phyloP scores from a whole-genome alignment of 2,888 invertebrate genomes.

The Drosophila lutescens region DNA sequence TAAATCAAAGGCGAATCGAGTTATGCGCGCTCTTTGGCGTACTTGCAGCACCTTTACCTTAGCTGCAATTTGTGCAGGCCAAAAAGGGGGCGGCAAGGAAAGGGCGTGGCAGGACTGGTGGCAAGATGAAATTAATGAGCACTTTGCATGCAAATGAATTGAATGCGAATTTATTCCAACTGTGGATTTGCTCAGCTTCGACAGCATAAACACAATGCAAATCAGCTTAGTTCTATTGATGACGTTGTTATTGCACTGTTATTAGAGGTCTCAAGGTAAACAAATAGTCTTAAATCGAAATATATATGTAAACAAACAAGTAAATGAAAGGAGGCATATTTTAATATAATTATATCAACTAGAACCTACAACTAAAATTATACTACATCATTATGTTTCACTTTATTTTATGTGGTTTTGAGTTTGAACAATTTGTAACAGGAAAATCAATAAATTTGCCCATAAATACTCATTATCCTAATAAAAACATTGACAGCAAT shows the following conservation, averaged over 20 bases:
- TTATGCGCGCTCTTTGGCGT: conserved; percentile 67
- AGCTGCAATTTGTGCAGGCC: conserved; percentile 27
- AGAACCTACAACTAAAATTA: too few species aligned
- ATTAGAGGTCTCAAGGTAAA: background rate
- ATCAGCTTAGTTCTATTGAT: background rate
- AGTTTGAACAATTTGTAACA: too few species aligned
- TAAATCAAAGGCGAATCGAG: conserved; percentile 75
- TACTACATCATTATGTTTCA: too few species aligned
- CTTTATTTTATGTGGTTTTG: too few species aligned
- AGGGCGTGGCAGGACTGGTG: conserved; percentile 1
- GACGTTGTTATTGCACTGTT: background rate
- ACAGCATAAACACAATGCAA: conserved; percentile 4
- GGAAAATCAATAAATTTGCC: too few species aligned
- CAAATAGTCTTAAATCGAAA: too few species aligned
- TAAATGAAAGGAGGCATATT: background rate
- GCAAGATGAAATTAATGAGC: conserved; percentile 64
- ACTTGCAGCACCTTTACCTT: conserved; percentile 52
- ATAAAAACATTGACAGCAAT: too few species aligned
- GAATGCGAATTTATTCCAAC: conserved; percentile 21
- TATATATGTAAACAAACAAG: background rate
- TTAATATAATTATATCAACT: too few species aligned
- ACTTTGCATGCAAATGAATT: conserved; percentile 63
- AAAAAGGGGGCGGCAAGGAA: background rate
- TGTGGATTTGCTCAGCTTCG: background rate
- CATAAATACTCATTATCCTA: too few species aligned